Evolutionary conservation across 1,140 invertebrate species (phyloP), one percentile per base, ranked within the genome.

Genomic region (Drosophila santomea): DNA sequence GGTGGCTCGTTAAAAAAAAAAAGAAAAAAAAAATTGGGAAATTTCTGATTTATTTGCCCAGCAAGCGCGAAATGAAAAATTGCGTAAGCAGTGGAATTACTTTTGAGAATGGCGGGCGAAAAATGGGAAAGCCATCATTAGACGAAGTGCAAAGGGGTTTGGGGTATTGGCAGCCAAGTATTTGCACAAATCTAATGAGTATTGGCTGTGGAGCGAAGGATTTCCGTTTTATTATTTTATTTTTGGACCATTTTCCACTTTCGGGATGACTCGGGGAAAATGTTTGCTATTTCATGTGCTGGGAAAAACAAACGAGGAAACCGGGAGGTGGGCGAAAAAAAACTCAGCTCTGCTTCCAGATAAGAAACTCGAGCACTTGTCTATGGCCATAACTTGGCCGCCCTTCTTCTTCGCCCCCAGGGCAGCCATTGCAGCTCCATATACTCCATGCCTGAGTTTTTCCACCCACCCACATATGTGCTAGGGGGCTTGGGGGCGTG

Each of bases 1-100:
- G 69, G 52, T 64, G 61, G 58, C 56, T 88, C 74, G 69, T 79
- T 82, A 79, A 78, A 80, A 78, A 69, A 78, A 85, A 32, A 32
- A 0, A 80, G 4, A 85, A 8, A n/a, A 8, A 0, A 80, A 78
- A 71, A 80, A 85, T 48, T 36, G 63, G 39, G 75, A 76, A 85
- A 79, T 82, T 86, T 79, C 75, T 82, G 85, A 88, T 86, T 86
- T 86, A 88, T 88, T 85, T 85, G 82, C 72, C 64, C 78, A 68
- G 50, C 61, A 74, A 86, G 64, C 64, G 74, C 82, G 74, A 82
- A 85, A 85, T 82, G 82, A 85, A 86, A 86, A 86, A 85, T 85
- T 86, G 81, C 74, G 74, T 76, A 81, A 81, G 81, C 77, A 74
- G 69, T 69, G 73, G 77, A 85, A 85, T 85, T 85, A 86, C 82